A percentile compares a stretch with the other conserved stretches of the same genome.
Conservation (phyloP, 2,888 invertebrate genomes). For the Cephonodes hylas region DNA sequence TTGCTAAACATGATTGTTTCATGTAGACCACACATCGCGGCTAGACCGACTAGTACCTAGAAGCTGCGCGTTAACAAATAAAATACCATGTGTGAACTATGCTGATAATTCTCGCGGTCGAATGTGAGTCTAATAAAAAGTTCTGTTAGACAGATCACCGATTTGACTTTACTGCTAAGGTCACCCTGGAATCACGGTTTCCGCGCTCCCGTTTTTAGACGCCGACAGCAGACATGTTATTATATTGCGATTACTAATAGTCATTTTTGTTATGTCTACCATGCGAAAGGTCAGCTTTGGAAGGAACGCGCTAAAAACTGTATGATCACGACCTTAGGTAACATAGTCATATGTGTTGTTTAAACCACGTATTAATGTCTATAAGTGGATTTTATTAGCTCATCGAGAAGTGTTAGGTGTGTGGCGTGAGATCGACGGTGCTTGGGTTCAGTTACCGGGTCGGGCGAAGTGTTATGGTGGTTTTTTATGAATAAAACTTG, state of each 20-base stretch:
- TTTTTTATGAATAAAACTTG: too few species aligned
- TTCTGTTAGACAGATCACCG: conserved; percentile 35
- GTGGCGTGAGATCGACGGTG: too few species aligned
- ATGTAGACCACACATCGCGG: too few species aligned
- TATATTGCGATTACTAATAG: conserved; percentile 59
- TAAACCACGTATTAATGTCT: too few species aligned
- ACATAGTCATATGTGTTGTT: too few species aligned
- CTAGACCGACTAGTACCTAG: not conserved
- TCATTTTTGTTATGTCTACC: conserved; percentile 39
- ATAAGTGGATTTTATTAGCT: too few species aligned
- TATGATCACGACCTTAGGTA: too few species aligned
- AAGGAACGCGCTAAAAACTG: not conserved
- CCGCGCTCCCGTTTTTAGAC: conserved; percentile 55
- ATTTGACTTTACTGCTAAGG: conserved; percentile 50
- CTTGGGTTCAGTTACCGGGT: too few species aligned
- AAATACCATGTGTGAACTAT: not conserved
- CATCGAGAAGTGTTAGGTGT: too few species aligned
- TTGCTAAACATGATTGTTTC: too few species aligned
- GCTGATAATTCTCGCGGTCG: not conserved
- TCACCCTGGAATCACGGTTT: conserved; percentile 55
- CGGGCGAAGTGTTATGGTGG: too few species aligned
- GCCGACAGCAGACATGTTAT: conserved; percentile 53
- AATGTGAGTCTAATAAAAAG: not conserved
- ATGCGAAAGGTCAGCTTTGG: conserved; percentile 15
- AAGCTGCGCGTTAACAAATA: not conserved